Evolutionary conservation across 2,888 invertebrate species (phyloP).

Genomic region (Holacanthella duospinosa): DNA sequence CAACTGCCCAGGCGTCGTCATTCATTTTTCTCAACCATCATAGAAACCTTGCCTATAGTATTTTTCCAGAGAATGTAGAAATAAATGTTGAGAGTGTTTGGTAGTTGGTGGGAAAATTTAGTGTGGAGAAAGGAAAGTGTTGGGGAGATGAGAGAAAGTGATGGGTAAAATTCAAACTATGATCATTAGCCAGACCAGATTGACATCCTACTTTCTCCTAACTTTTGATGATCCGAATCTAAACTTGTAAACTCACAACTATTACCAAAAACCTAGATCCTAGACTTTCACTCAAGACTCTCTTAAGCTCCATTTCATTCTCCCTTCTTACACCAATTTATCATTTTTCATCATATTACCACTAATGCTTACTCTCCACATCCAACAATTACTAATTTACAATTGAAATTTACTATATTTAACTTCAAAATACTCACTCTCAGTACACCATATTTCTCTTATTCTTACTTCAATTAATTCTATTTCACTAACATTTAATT

Average conservation of each 20-base stretch:
- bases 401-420: too few species aligned
- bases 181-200: slow-evolving; percentile 24
- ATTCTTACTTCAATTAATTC: too few species aligned
- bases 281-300: not conserved
- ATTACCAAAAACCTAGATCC: slow-evolving; percentile 3
- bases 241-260: slow-evolving; percentile 5
- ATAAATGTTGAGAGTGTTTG: too few species aligned
- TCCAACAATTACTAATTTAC: too few species aligned
- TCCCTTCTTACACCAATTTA: not conserved
- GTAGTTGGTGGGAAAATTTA: not conserved
- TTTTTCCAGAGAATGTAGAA: too few species aligned
- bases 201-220: slow-evolving; percentile 21
- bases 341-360: not conserved
- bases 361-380: not conserved
- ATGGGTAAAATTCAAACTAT: not conserved
- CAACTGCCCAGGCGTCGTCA: not conserved
- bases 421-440: too few species aligned
- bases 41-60: too few species aligned
- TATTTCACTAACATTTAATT: too few species aligned
- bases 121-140: not conserved
- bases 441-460: too few species aligned
- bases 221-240: slow-evolving; percentile 17
- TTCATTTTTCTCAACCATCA: too few species aligned
- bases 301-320: slow-evolving; percentile 1
- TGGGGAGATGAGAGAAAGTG: not conserved